A percentile compares a stretch with the other conserved stretches of the same genome.
These are phyloP conservation scores for Heteropelma amictum DNA, from an alignment of 2,888 invertebrate genomes.

Conservation along the genomic window DNA sequence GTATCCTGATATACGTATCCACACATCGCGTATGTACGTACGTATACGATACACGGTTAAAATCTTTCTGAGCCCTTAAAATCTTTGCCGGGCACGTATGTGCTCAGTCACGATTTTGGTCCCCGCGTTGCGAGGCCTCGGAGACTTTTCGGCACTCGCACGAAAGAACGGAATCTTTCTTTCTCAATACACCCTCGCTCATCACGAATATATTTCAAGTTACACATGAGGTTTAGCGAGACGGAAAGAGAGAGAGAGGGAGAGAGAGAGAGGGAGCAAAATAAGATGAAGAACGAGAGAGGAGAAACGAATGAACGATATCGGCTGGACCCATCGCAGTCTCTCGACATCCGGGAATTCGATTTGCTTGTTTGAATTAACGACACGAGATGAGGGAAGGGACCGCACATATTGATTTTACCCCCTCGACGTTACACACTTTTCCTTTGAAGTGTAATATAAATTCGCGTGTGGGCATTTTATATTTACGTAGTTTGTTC, in stretches of 20 bases:
- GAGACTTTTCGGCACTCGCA: conserved; percentile 32
- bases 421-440: conserved; percentile 36
- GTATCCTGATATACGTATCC: neutral
- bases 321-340: conserved; percentile 43
- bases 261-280: too few relatives aligned
- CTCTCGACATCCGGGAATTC: conserved; percentile 52
- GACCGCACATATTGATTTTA: conserved; percentile 56
- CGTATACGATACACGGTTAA: neutral
- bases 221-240: conserved; percentile 1
- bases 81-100: conserved; percentile 26
- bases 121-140: conserved; percentile 2
- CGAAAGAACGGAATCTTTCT: neutral
- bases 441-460: neutral
- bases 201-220: conserved; percentile 36
- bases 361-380: conserved; percentile 57
- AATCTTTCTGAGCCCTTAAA: conserved; percentile 6
- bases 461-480: neutral
- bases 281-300: neutral
- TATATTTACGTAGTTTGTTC: neutral
- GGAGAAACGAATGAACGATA: conserved; percentile 24
- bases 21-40: conserved; percentile 1
- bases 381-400: conserved; percentile 52
- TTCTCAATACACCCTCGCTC: neutral
- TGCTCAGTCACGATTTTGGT: conserved; percentile 50
- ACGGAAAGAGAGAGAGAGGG: too few relatives aligned